Conservation (phyloP, 64 coral and sea anemone genomes). For the Stylophora pistillata region DNA sequence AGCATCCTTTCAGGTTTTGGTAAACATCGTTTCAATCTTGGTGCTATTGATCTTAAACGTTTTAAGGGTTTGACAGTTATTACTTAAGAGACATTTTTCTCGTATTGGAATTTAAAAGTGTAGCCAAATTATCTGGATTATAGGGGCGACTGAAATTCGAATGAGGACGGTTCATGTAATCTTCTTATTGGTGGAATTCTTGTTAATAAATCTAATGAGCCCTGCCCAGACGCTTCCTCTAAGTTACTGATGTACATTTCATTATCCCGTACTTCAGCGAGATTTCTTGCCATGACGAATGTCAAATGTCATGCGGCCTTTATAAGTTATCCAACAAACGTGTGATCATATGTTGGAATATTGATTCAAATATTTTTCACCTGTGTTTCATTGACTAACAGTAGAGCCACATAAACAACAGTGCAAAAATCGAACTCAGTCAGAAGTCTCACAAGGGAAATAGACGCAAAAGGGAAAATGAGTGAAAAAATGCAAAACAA, state of each 20-base stretch:
- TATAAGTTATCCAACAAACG: background rate
- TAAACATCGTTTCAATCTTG: background rate
- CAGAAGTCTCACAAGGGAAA: background rate
- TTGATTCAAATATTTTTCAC: background rate
- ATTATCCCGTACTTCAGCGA: background rate
- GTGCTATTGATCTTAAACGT: background rate
- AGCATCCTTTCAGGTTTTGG: background rate
- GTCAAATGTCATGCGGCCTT: background rate
- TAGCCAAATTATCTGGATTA: slow-evolving; percentile 38
- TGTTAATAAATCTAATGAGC: slow-evolving; percentile 27
- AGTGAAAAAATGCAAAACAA: too few species aligned
- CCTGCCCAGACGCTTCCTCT: background rate
- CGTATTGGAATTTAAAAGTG: background rate
- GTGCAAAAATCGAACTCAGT: slow-evolving; percentile 13
- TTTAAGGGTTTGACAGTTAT: too few species aligned
- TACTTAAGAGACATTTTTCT: background rate
- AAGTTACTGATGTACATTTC: background rate
- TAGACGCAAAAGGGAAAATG: background rate
- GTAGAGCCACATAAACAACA: background rate
- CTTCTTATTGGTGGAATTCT: slow-evolving; percentile 27
- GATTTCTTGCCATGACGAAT: background rate
- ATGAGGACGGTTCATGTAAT: slow-evolving; percentile 19
- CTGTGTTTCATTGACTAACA: background rate
- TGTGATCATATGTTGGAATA: background rate
- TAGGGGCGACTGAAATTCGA: slow-evolving; percentile 2